phyloP scores from a whole-genome alignment of 2,113 vertebrate genomes.

The Hylia prasina region DNA sequence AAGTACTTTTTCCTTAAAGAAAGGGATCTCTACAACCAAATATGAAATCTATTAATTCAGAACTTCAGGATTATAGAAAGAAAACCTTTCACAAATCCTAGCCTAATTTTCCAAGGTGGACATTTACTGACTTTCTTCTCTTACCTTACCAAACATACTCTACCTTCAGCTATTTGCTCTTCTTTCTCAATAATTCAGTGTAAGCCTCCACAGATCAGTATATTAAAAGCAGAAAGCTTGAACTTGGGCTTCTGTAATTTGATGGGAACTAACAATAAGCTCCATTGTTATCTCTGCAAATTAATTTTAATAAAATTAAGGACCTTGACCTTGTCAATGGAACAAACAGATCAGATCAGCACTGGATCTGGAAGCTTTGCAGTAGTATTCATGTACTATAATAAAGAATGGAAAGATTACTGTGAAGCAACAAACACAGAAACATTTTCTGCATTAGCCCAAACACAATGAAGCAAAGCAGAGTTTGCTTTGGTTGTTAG shows the following conservation, averaged over 20 bases:
- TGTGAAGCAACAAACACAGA: background rate
- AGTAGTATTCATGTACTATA: background rate
- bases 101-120: background rate
- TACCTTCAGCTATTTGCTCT: background rate
- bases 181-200: background rate
- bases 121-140: background rate
- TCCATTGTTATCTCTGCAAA: background rate
- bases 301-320: background rate
- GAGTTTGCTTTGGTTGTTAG: background rate
- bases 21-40: background rate
- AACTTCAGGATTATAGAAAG: background rate
- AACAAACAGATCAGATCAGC: background rate
- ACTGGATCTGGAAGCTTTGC: background rate
- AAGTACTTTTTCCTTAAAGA: background rate
- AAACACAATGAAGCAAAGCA: background rate
- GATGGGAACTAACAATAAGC: background rate
- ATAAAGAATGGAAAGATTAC: background rate
- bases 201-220: background rate
- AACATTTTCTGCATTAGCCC: background rate
- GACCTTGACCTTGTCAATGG: background rate
- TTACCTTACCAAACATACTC: background rate
- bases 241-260: background rate
- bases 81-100: background rate
- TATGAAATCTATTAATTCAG: background rate
- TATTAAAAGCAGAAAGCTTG: background rate